Evolutionary conservation across 1,140 invertebrate species (phyloP), one percentile per base, ranked within the genome.

Genomic region (Carposina sasakii): DNA sequence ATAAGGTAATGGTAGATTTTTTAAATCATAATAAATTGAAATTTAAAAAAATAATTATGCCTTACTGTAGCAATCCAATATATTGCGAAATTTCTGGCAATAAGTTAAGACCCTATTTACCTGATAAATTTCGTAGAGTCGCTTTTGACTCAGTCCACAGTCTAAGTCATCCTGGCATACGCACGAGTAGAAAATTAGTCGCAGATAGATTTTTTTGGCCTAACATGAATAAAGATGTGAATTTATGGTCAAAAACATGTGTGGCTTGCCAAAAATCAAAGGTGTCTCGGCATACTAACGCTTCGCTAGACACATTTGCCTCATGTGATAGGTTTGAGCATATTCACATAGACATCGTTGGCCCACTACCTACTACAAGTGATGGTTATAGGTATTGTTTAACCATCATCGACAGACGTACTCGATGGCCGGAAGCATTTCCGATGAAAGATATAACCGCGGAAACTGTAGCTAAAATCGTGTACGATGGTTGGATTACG

Each of bases 401-500:
- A 1, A 87, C 81, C 0, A 54, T 50, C 1, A 66, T 85, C 8
- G 76, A 85, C 52, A 41, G 71, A 15, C 85, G 60, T 45, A 78
- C 78, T 12, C 31, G 71, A 13, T 87, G 81, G 75, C 75, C 67
- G 1, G 76, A 85, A 68, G 71, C 63, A 2, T 51, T 76, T 15
- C 74, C 81, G 0, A 39, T 72, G 6, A 9, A 31, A 26, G 65
- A 82, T 50, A 57, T 23, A 22, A 21, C 57, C 15, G 63, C 74
- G 15, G 62, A 70, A 34, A 68, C 71, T 1, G 60, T 77, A 6
- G 67, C 66, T 1, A 33, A 47, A 31, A 52, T 55, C 10, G 54
- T 86, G 26, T 20, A 71, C 37, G 20, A 37, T 3, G 36, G 22
- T 31, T 83, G 78, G 73, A 56, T 83, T 12, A 13, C 33, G 15